Evolutionary conservation across 1,140 invertebrate species (phyloP), one percentile per base, ranked within the genome.

Genomic region (Achatina immaculata): DNA sequence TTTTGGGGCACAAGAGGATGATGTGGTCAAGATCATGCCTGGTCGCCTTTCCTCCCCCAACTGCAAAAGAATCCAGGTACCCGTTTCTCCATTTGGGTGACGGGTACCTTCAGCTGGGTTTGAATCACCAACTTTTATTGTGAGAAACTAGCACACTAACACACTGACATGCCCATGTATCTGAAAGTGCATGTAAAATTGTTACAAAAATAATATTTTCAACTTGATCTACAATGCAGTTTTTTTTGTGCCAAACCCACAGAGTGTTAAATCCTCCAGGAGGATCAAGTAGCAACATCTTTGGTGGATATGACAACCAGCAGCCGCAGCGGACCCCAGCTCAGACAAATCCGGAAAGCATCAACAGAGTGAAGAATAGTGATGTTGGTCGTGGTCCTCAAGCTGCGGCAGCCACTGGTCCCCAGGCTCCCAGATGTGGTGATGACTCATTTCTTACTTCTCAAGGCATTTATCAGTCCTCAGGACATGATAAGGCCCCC

Each of bases 211-310:
- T n/a, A n/a, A n/a, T n/a, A n/a, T n/a, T n/a, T n/a, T n/a, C n/a
- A n/a, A n/a, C n/a, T n/a, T n/a, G n/a, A n/a, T n/a, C n/a, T n/a
- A n/a, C n/a, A n/a, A n/a, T n/a, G n/a, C n/a, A n/a, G n/a, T n/a
- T n/a, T n/a, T n/a, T n/a, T 62, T 62, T 28, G n/a, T 31, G 21
- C 31, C 58, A 6, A 28, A 2, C 31, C 58, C n/a, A 4, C 43
- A 76, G 74, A 40, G 74, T 76, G 24, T 28, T 76, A 24, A 76
- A 76, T 76, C 74, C 74, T n/a, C 74, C 51, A 31, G 73, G 74
- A 1, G 74, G 74, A 55, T 48, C 74, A 36, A 55, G 45, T 21
- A 76, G 74, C 51, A 76, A 76, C n/a, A 76, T 76, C 3, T 76
- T 76, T 76, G 65, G 65, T n/a, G 74, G 74, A 36, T 62, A 7